Conservation (phyloP, 2,888 invertebrate species). For the Theodoxus fluviatilis region DNA sequence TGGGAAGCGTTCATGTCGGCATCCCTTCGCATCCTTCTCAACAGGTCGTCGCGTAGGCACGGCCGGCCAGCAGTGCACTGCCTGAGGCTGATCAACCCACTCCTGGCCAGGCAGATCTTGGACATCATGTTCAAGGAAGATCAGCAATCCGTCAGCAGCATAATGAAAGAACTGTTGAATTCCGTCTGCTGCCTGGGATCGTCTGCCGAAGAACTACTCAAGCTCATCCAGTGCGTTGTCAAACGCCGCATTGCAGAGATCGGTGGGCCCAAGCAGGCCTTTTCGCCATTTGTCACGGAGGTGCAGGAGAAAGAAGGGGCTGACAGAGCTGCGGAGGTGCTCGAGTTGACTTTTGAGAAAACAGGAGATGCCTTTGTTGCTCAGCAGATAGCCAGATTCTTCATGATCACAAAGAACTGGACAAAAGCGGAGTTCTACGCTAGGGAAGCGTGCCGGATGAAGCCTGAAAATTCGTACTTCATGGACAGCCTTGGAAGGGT, state of each 20-base stretch:
- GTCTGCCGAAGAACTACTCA: too few species aligned
- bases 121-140: constrained; percentile 28
- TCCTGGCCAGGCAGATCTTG: constrained; percentile 40
- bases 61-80: too few species aligned
- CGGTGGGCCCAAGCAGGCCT: too few species aligned
- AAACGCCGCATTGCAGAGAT: too few species aligned
- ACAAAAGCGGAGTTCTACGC: not conserved
- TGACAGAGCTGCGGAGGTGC: not conserved
- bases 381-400: not conserved
- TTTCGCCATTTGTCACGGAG: too few species aligned
- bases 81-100: too few species aligned
- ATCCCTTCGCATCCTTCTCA: too few species aligned
- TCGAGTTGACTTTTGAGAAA: not conserved
- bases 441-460: not conserved
- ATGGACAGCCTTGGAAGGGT: constrained; percentile 15
- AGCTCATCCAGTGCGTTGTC: too few species aligned
- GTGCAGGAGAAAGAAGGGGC: not conserved
- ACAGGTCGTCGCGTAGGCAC: too few species aligned
- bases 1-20: too few species aligned
- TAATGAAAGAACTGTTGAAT: constrained; percentile 35
- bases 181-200: too few species aligned
- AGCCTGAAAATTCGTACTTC: not conserved
- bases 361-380: constrained; percentile 1
- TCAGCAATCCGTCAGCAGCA: constrained; percentile 30
- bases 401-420: not conserved